Conservation (phyloP, 2,113 vertebrate species). For the Jaculus jaculus region DNA sequence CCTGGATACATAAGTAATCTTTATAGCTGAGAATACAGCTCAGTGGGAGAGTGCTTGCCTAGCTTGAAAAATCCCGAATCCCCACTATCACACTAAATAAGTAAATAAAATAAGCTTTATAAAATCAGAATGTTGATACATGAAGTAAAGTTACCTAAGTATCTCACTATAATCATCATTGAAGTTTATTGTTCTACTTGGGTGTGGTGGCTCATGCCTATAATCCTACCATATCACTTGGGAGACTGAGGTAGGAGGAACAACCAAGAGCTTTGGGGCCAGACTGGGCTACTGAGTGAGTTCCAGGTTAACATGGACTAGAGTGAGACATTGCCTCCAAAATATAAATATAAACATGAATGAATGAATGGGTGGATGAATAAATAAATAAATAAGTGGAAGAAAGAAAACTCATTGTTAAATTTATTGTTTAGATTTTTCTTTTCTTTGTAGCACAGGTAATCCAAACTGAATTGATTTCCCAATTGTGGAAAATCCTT, state of each 20-base stretch:
- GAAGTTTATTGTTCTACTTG: not conserved
- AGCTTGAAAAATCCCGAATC: no score
- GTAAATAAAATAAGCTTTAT: not conserved
- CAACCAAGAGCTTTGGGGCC: no score
- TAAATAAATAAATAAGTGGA: no score
- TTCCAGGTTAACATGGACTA: no score
- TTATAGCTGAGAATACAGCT: not conserved
- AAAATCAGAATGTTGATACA: not conserved
- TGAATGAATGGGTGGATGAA: no score
- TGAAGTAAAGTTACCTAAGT: not conserved
- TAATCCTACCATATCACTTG: no score
- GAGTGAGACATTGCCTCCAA: no score
- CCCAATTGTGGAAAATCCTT: conserved; percentile 26
- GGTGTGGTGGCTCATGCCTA: no score
- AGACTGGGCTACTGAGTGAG: no score
- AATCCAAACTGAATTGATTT: conserved; percentile 4
- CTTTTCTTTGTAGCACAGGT: conserved; percentile 2
- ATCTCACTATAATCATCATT: not conserved
- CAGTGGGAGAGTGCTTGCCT: not conserved
- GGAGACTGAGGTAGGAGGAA: no score
- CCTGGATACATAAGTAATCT: not conserved
- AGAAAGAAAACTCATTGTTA: no score
- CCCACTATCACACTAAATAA: not conserved
- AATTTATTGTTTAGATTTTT: conserved; percentile 33
- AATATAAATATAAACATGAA: no score